phyloP scores from a whole-genome alignment of 2,113 vertebrate genomes.

The Ondatra zibethicus region DNA sequence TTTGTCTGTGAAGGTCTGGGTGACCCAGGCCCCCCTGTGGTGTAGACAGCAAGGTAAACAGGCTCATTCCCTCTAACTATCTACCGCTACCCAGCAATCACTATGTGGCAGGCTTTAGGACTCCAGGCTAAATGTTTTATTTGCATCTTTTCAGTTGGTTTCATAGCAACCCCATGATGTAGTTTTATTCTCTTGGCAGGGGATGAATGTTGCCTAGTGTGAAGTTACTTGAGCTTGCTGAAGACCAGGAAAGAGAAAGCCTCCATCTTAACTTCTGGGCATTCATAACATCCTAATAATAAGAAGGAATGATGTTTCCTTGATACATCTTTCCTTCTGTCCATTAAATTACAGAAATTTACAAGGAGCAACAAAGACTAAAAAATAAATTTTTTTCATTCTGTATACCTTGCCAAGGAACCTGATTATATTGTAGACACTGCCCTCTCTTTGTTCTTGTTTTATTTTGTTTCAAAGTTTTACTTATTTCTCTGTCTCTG shows the following conservation, averaged over 20 bases:
- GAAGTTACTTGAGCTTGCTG: conserved; percentile 11
- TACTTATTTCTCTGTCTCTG: too few relatives aligned
- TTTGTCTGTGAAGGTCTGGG: not conserved
- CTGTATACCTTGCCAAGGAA: not conserved
- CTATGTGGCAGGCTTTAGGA: not conserved
- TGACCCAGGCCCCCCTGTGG: not conserved
- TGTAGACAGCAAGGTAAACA: not conserved
- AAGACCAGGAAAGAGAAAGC: not conserved
- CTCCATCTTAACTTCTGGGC: not conserved
- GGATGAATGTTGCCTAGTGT: not conserved
- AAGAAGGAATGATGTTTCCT: not conserved
- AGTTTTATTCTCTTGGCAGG: not conserved
- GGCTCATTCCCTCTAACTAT: not conserved
- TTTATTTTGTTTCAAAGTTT: not conserved
- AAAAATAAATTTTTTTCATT: not conserved
- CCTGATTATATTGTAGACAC: not conserved
- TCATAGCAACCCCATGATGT: not conserved
- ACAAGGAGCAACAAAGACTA: not conserved
- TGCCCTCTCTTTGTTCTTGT: not conserved
- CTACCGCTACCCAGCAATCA: not conserved
- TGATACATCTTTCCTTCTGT: not conserved
- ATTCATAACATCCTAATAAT: not conserved
- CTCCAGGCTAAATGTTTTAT: not conserved
- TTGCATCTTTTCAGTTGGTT: not conserved
- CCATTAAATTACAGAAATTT: not conserved